Conservation (phyloP, 2,113 vertebrate genomes). For the Crotophaga sulcirostris region DNA sequence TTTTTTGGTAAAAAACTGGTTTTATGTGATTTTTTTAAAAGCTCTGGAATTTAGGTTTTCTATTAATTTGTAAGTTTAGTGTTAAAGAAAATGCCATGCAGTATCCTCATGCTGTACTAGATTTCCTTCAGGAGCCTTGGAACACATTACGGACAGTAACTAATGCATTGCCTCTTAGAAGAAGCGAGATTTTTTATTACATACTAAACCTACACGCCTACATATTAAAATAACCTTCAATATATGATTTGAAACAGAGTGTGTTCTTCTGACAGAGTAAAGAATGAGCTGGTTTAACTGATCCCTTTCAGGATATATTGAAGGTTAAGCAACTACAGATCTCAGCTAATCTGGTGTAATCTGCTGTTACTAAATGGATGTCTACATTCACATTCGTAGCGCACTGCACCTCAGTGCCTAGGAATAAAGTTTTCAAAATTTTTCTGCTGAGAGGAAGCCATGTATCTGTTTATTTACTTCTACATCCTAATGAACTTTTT, state of each 20-base stretch:
- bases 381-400: slow-evolving; percentile 5
- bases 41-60: not conserved
- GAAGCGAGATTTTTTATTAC: not conserved
- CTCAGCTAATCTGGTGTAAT: slow-evolving; percentile 84
- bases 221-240: not conserved
- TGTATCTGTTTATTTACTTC: slow-evolving; percentile 77
- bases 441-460: slow-evolving; percentile 65
- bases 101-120: not conserved
- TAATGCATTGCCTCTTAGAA: not conserved
- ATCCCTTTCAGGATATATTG: slow-evolving; percentile 69
- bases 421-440: slow-evolving; percentile 41
- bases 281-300: slow-evolving; percentile 32
- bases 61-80: not conserved
- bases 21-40: not conserved
- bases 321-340: slow-evolving; percentile 81
- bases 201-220: not conserved
- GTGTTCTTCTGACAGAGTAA: not conserved
- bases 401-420: slow-evolving; percentile 14
- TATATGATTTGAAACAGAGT: not conserved
- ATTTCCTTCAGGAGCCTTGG: not conserved
- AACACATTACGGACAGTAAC: not conserved
- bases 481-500: slow-evolving; percentile 78
- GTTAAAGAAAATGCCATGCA: not conserved
- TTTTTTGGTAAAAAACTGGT: not conserved
- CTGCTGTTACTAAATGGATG: slow-evolving; percentile 73